Evolutionary conservation across 30 jellyfish, hydroid and myxozoan species (phyloP).

Genomic region (Clytia hemisphaerica): DNA sequence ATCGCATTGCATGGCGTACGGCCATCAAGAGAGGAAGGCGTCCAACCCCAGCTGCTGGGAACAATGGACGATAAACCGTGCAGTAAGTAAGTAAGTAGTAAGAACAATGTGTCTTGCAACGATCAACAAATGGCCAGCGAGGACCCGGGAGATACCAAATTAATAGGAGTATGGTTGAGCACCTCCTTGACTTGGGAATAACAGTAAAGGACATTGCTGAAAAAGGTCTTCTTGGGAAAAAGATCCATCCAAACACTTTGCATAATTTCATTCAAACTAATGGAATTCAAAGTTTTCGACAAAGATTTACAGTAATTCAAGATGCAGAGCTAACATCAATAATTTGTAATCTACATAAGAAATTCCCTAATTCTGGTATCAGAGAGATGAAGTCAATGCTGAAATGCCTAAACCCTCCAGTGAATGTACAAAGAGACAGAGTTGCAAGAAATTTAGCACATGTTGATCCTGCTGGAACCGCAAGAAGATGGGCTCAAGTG

Average conservation of each 20-base stretch:
- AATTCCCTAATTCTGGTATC: background rate
- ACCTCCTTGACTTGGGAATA: too few species aligned
- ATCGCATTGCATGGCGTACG: too few species aligned
- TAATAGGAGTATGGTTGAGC: too few species aligned
- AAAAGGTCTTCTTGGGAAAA: background rate
- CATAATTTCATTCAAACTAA: background rate
- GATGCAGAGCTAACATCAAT: background rate
- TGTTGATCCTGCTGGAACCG: conserved; percentile 41
- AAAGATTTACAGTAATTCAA: background rate
- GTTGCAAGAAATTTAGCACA: background rate
- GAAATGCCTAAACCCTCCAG: background rate
- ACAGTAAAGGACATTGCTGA: background rate
- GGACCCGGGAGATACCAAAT: too few species aligned
- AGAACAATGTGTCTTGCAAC: too few species aligned
- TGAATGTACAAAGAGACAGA: background rate
- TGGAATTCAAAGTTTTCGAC: background rate
- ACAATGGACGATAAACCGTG: too few species aligned
- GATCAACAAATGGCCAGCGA: too few species aligned
- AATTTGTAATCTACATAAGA: background rate
- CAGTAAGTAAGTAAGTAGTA: too few species aligned
- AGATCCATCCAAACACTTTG: background rate
- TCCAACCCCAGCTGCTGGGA: too few species aligned
- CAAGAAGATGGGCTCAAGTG: conserved; percentile 23
- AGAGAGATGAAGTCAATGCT: background rate
- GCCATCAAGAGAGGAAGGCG: too few species aligned